Base-by-base conservation (phyloP, 2,113 vertebrate species). In the Bujurquina vittata region DNA sequence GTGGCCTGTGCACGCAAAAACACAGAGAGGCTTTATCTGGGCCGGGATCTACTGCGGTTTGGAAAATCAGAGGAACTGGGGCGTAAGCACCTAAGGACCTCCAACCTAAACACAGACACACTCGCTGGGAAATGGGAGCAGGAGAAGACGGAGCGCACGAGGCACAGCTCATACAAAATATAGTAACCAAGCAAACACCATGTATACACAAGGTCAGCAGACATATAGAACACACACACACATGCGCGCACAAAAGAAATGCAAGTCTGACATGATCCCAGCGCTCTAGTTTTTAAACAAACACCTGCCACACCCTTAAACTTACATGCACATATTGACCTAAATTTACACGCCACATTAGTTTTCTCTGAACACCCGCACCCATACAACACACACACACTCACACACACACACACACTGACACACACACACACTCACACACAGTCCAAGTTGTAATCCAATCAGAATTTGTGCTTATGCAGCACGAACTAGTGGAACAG, bases 81-180 rank as follows among this genome's bases (percentile, higher is more conserved):
- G 91, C 79, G 77, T 87, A 65, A 88, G 79, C 82, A 83, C 87
- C 87, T 74, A 58, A 88, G 83, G 83, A 91, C 90, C 80, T 88
- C 86, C 82, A 92, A 94, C 81, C 85, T 88, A 94, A 94, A 94
- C 92, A 93, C 85, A 81, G 90, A 88, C 90, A 88, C 72, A 84
- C 89, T 91, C 58, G 17, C 85, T 89, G 89, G 84, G 87, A 90
- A 86, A 86, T 22, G 63, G 65, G 69, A 87, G 80, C 85, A 63
- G 1, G 15, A n/a, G 23, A 58, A 84, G 67, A 87, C 18, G 14
- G 57, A 57, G 54, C 81, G 65, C 17, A 2, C 33, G 55, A 60
- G 15, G 77, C 81, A 59, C 63, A 60, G 80, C 83, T 90, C 87
- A 85, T 84, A 74, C 61, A 88, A 81, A 87, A 87, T 87, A 88